Conservation (phyloP, 2,888 invertebrate species). For the Pristionchus entomophagus region DNA sequence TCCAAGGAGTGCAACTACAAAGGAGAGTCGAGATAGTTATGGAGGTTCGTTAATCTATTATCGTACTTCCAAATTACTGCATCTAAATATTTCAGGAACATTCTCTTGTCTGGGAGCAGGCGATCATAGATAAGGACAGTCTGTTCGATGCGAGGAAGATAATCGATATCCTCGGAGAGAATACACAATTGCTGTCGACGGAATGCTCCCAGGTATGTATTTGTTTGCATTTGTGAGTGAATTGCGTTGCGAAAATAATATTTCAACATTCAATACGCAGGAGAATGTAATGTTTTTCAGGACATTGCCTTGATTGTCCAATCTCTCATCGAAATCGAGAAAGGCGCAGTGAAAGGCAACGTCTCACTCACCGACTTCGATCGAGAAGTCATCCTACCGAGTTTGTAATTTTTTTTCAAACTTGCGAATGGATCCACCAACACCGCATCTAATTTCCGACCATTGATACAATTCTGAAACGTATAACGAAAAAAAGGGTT, state of each 20-base stretch:
- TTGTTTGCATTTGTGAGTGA: too few relatives aligned
- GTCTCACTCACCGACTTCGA: neutral
- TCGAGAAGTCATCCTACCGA: neutral
- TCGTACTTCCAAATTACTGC: neutral
- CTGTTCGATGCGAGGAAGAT: neutral
- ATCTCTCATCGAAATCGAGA: neutral
- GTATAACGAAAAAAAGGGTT: neutral
- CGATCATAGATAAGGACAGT: neutral
- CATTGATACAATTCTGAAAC: neutral
- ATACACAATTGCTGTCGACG: neutral
- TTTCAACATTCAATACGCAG: too few relatives aligned
- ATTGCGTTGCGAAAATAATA: too few relatives aligned
- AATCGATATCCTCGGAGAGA: neutral
- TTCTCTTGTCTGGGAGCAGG: neutral
- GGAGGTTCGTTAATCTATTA: neutral
- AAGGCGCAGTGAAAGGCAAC: neutral
- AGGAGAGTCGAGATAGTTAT: neutral
- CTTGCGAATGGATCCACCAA: neutral
- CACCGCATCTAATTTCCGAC: too few relatives aligned
- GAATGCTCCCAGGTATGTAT: neutral
- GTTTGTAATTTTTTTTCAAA: neutral
- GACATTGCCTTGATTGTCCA: neutral
- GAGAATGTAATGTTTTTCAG: neutral
- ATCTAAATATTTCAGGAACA: neutral
- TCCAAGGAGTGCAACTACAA: neutral